phyloP scores from a whole-genome alignment of 2,888 invertebrate genomes.

The Lasioglossum leucozonium region DNA sequence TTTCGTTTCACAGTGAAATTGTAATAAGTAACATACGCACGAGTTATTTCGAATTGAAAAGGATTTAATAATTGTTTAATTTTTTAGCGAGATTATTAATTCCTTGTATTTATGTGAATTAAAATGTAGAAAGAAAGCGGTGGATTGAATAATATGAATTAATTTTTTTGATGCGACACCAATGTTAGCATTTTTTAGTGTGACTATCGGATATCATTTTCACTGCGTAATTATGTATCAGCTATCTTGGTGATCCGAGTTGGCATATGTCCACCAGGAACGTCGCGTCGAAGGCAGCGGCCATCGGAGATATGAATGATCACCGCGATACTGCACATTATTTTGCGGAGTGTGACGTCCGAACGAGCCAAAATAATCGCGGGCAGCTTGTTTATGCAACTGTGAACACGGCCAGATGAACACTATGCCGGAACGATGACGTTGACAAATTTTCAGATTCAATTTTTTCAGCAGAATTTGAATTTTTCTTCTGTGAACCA shows the following conservation, averaged over 20 bases:
- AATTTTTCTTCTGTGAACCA: neutral
- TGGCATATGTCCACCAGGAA: constrained; percentile 48
- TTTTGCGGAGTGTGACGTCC: constrained; percentile 12
- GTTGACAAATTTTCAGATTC: neutral
- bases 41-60: neutral
- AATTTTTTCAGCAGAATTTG: neutral
- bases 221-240: constrained; percentile 28
- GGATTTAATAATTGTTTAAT: neutral
- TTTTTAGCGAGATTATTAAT: no score
- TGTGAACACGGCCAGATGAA: neutral
- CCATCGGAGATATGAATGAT: constrained; percentile 43
- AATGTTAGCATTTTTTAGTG: neutral
- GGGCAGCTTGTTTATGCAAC: constrained; percentile 4
- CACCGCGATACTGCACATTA: constrained; percentile 41
- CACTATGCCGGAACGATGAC: neutral
- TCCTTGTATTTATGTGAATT: neutral
- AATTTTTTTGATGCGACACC: no score
- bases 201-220: neutral
- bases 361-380: constrained; percentile 39
- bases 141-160: neutral
- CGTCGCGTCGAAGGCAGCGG: constrained; percentile 23
- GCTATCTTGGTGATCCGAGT: constrained; percentile 47
- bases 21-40: neutral
- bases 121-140: neutral
- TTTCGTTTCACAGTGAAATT: neutral